Evolutionary conservation across 2,797 vertebrate species (phyloP), one percentile per base, ranked within the genome.

Genomic region (Gastrophryne carolinensis): DNA sequence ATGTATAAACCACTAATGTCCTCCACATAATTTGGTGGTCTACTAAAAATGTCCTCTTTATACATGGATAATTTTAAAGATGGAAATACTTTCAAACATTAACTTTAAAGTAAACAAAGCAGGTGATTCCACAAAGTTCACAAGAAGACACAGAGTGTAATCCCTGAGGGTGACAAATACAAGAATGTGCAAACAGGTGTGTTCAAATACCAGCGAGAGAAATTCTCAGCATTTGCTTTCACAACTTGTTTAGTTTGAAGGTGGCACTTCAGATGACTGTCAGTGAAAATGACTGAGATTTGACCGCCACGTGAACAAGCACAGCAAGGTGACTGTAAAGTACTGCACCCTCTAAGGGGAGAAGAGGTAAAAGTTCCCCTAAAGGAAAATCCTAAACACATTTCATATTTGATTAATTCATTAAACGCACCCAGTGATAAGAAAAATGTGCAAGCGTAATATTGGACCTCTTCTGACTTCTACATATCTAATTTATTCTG

Each of bases 211-310:
- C 17, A 30, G 27, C 35, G 29, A 50, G 47, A 44, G 17, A 47
- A 17, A 29, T 5, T 13, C 26, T 69, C n/a, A 65, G 49, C 8
- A 39, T 47, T 34, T 37, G 26, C 60, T 44, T 70, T 76, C 44
- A 62, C 35, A 64, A 70, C 64, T 57, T 72, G 74, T 71, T 71
- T 77, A 64, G 29, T 58, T 65, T 64, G 23, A 26, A 75, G 72
- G 62, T 58, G 74, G 60, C 17, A 7, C 19, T 63, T 50, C 27
- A 21, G 27, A 21, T 29, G 52, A 72, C 23, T 44, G 34, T 27
- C 52, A 41, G 54, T 5, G 39, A 19, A 58, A 44, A 58, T 12
- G 23, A 49, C 26, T 19, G 26, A 30, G 19, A 64, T 19, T 27
- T n/a, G 5, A 62, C n/a, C 3, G 23, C 26, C 34, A 37, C 3